Evolutionary conservation across 2,113 vertebrate genomes (phyloP).

Genomic region (Marmota monax): DNA sequence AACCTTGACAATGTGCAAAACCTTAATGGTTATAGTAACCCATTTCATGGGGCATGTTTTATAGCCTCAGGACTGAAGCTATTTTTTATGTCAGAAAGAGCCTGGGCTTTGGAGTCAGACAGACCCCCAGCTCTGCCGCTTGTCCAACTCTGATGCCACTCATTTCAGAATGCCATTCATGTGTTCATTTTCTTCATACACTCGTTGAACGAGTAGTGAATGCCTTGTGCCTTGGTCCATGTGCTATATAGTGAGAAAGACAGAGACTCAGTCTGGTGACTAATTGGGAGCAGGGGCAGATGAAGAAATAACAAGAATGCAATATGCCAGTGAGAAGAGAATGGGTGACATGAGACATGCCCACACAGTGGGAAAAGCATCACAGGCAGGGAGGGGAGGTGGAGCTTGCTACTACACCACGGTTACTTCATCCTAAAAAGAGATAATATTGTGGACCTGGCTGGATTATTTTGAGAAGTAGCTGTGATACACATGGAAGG

Average conservation of each 20-base stretch:
- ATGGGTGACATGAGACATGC: background rate
- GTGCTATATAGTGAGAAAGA: background rate
- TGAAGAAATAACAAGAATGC: background rate
- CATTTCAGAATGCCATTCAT: background rate
- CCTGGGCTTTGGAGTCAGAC: background rate
- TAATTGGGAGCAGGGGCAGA: background rate
- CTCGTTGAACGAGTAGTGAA: background rate
- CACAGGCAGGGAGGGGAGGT: no score
- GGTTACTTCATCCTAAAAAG: background rate
- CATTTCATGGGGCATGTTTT: background rate
- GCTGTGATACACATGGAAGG: background rate
- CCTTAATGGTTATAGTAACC: background rate
- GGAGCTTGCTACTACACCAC: fast-evolving
- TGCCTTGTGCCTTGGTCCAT: fast-evolving
- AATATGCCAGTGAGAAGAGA: background rate
- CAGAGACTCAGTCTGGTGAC: background rate
- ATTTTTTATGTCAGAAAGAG: background rate
- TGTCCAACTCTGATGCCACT: background rate
- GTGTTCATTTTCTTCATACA: background rate
- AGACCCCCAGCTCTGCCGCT: background rate
- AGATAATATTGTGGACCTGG: background rate
- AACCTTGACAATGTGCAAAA: background rate
- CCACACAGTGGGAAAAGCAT: fast-evolving
- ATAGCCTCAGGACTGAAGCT: background rate
- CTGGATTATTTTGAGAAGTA: background rate